Evolutionary conservation across 2,113 vertebrate species (phyloP).

Genomic region (Choloepus hoffmanni): DNA sequence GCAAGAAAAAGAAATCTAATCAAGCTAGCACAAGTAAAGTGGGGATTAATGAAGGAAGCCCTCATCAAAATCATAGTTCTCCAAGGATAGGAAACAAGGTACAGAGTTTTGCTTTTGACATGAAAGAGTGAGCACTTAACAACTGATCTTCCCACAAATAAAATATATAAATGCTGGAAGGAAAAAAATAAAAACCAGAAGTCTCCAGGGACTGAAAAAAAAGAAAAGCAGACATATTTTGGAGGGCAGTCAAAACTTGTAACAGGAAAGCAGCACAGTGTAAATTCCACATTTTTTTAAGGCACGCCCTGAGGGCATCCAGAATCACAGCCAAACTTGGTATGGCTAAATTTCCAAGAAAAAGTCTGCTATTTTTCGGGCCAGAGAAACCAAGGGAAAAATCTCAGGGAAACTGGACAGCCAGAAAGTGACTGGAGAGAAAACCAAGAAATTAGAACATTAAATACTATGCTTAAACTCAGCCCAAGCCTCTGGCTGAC

Average conservation of each 20-base stretch:
- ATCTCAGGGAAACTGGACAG: constrained; percentile 14
- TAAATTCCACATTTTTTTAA: background rate
- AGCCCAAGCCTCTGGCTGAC: background rate
- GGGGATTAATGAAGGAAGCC: background rate
- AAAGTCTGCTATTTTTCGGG: constrained; percentile 42
- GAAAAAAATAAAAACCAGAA: background rate
- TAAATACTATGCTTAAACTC: constrained; percentile 16
- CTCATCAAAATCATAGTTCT: constrained; percentile 48
- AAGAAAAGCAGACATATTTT: constrained; percentile 15
- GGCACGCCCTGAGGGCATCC: background rate
- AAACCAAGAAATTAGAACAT: background rate
- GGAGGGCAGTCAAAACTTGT: constrained; percentile 14
- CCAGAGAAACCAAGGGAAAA: background rate
- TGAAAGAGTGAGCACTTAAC: background rate
- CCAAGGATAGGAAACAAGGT: constrained; percentile 45
- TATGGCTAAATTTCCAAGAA: constrained; percentile 50
- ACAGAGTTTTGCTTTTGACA: constrained; percentile 40
- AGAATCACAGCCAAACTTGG: background rate
- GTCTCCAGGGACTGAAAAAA: background rate
- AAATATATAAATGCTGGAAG: background rate
- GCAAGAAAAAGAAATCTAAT: constrained; percentile 57
- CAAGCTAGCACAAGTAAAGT: constrained; percentile 44
- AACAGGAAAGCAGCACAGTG: constrained; percentile 3
- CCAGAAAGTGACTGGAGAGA: background rate
- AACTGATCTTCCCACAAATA: constrained; percentile 26